Evolutionary conservation across 2,797 vertebrate genomes (phyloP).

Genomic region (Myotis planiceps): DNA sequence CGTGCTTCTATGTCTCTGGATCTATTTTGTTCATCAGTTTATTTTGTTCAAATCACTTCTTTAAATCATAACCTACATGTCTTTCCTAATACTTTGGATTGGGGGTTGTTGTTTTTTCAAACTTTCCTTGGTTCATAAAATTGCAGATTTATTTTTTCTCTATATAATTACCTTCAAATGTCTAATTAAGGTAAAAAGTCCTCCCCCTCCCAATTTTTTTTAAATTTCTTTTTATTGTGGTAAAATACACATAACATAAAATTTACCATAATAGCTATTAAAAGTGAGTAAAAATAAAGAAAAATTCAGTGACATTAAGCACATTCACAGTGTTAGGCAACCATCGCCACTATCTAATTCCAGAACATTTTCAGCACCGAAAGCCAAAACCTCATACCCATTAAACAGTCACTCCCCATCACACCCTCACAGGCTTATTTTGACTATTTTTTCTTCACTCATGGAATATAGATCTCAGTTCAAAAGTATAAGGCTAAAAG

Average conservation of each 20-base stretch:
- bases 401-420: not conserved
- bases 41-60: not conserved
- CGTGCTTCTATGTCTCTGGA: too few relatives aligned
- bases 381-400: not conserved
- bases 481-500: not conserved
- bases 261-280: not conserved
- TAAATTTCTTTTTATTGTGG: not conserved
- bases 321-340: not conserved
- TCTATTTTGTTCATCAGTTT: too few relatives aligned
- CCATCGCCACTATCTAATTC: not conserved
- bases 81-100: conserved; percentile 35
- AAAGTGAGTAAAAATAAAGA: not conserved
- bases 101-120: not conserved
- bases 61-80: conserved; percentile 32
- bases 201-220: not conserved
- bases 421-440: not conserved
- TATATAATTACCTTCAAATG: conserved; percentile 42
- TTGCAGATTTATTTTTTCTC: conserved; percentile 1
- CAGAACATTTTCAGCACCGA: not conserved
- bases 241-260: not conserved
- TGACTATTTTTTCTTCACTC: not conserved
- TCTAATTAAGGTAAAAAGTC: conserved; percentile 43
- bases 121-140: conserved; percentile 52
- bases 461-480: not conserved
- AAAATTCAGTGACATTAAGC: not conserved